A percentile compares a stretch with the other conserved stretches of the same genome.
Evolutionary conservation across 1,140 invertebrate species (phyloP).

Genomic region (Aphidius ervi): DNA sequence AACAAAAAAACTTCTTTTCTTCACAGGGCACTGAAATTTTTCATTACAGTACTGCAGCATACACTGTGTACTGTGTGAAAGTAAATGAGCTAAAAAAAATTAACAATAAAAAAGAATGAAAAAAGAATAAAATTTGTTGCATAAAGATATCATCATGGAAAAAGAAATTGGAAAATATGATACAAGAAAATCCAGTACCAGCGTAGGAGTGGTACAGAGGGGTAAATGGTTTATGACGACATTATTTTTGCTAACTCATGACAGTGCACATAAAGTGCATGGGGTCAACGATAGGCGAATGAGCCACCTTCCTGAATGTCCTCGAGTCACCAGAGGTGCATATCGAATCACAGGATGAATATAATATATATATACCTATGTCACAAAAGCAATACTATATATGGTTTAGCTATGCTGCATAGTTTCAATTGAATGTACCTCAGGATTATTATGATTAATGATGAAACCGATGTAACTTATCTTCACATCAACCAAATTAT

Average conservation of each 20-base stretch:
- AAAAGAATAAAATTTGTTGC: not conserved
- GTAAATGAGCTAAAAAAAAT: not conserved
- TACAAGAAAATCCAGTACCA: not conserved
- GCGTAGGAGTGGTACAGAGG: conserved; percentile 24
- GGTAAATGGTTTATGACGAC: conserved; percentile 46
- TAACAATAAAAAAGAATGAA: conserved; percentile 1
- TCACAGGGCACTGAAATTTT: too few relatives aligned
- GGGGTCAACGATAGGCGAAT: conserved; percentile 34
- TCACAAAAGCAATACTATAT: not conserved
- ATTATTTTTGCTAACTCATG: conserved; percentile 44
- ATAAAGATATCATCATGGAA: not conserved
- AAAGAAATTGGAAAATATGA: not conserved
- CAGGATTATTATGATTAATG: too few relatives aligned
- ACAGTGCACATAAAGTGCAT: conserved; percentile 38
- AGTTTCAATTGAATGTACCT: too few relatives aligned
- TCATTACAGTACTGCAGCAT: too few relatives aligned
- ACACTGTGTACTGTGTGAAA: not conserved
- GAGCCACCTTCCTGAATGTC: conserved; percentile 29
- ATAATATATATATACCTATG: not conserved
- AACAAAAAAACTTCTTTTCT: too few relatives aligned
- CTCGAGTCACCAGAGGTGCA: conserved; percentile 17
- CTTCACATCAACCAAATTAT: too few relatives aligned
- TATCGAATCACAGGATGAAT: not conserved
- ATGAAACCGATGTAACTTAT: too few relatives aligned
- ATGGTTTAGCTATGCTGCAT: too few relatives aligned